phyloP scores from a whole-genome alignment of 1,140 invertebrate genomes.

The Archegozetes longisetosus region DNA sequence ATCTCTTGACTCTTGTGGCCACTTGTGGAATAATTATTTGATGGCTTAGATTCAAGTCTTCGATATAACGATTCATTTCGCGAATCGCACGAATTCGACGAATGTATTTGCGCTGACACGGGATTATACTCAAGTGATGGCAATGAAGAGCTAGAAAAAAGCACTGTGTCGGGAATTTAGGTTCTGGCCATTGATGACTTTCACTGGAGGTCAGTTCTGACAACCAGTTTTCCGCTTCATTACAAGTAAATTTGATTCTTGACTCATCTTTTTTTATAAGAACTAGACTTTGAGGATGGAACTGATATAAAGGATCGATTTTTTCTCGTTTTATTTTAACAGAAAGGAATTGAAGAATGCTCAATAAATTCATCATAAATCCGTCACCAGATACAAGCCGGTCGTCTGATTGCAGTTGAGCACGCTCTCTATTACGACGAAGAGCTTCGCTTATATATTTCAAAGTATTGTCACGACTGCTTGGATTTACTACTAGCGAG shows the following conservation, averaged over 20 bases:
- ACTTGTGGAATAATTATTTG: too few relatives aligned
- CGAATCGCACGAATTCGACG: slow-evolving; percentile 34
- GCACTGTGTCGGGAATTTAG: slow-evolving; percentile 70
- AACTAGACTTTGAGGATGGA: slow-evolving; percentile 52
- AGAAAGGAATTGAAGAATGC: slow-evolving; percentile 55
- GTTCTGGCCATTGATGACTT: slow-evolving; percentile 16
- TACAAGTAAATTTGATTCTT: slow-evolving; percentile 27
- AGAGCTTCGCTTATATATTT: slow-evolving; percentile 58
- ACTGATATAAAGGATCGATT: slow-evolving; percentile 66
- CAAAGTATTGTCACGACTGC: slow-evolving; percentile 53
- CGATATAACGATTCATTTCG: slow-evolving; percentile 52
- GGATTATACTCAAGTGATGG: slow-evolving; percentile 60
- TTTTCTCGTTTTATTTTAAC: slow-evolving; percentile 51
- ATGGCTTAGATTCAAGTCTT: slow-evolving; percentile 39
- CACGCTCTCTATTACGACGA: slow-evolving; percentile 61
- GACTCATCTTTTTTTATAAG: slow-evolving; percentile 44
- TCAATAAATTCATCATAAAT: slow-evolving; percentile 72
- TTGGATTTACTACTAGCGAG: slow-evolving; percentile 58
- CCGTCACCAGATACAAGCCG: slow-evolving; percentile 42
- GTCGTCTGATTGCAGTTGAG: slow-evolving; percentile 47
- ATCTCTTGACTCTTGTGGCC: slow-evolving; percentile 27
- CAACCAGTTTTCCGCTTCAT: slow-evolving; percentile 18
- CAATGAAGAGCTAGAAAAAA: slow-evolving; percentile 73
- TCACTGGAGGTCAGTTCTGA: not conserved
- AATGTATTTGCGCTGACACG: slow-evolving; percentile 55